Evolutionary conservation across 2,113 vertebrate species (phyloP).

Genomic region (Poecilia latipinna): DNA sequence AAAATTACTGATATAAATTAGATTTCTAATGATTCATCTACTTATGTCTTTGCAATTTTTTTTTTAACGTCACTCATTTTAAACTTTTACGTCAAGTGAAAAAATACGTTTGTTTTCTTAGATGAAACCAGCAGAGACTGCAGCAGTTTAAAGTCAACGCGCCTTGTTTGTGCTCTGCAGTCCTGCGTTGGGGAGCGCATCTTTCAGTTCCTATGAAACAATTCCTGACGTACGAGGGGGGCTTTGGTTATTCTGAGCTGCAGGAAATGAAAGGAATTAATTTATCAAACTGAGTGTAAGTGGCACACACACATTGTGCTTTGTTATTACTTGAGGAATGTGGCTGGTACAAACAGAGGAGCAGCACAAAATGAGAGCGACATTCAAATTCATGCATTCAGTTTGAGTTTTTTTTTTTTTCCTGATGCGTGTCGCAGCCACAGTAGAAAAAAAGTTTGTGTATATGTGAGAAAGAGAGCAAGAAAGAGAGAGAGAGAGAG

Average conservation of each 20-base stretch:
- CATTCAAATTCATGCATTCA: conserved; percentile 19
- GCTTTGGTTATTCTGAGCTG: conserved; percentile 11
- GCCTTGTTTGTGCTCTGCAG: background rate
- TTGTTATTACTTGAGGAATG: conserved; percentile 30
- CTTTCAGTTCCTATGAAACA: conserved; percentile 16
- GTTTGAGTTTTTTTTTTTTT: background rate
- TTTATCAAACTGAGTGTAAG: conserved; percentile 41
- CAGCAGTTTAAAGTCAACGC: background rate
- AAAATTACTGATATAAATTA: no score
- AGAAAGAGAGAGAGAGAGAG: no score
- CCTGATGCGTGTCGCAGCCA: conserved; percentile 27
- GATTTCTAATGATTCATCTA: no score
- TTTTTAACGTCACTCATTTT: conserved; percentile 43
- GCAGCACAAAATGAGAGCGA: conserved; percentile 25
- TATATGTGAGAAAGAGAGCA: background rate
- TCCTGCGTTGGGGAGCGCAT: background rate
- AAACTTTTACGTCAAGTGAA: conserved; percentile 30
- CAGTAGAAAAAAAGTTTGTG: conserved; percentile 15
- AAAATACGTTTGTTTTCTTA: conserved; percentile 16
- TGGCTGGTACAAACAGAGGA: conserved; percentile 17
- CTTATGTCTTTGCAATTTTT: conserved; percentile 7
- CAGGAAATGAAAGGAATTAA: conserved; percentile 51
- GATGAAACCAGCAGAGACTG: conserved; percentile 30
- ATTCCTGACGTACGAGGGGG: conserved; percentile 1
- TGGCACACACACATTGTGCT: conserved; percentile 24